Percentiles rank a stretch among this genome's conserved stretches.
Conservation (phyloP, 2,888 invertebrate genomes). For the Tetramorium bicarinatum region DNA sequence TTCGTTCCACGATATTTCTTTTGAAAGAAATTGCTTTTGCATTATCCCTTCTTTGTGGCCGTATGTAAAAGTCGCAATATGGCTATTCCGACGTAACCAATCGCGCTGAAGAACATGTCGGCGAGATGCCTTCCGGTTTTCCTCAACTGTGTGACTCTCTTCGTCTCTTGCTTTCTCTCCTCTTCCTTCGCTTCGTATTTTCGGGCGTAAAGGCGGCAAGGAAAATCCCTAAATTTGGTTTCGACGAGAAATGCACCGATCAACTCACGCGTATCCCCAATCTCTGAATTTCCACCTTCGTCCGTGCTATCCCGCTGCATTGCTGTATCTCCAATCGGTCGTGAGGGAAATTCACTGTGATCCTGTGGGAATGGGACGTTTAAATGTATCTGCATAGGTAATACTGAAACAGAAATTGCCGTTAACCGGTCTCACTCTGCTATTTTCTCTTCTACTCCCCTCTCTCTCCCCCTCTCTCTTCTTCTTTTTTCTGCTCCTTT, state of each 20-base stretch:
- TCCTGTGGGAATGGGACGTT: slow-evolving; percentile 19
- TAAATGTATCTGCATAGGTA: slow-evolving; percentile 45
- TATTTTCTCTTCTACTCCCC: not conserved
- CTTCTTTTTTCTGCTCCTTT: not conserved
- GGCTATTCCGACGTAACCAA: slow-evolving; percentile 30
- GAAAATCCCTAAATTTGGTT: slow-evolving; percentile 44
- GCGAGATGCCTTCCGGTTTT: slow-evolving; percentile 1
- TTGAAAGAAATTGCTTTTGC: slow-evolving; percentile 50
- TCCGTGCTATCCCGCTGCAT: not conserved
- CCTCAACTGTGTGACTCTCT: not conserved
- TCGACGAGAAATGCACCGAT: slow-evolving; percentile 4
- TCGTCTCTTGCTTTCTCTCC: not conserved
- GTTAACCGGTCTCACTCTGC: not conserved
- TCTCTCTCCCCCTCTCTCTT: not conserved
- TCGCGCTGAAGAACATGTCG: not conserved
- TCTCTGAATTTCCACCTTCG: slow-evolving; percentile 20
- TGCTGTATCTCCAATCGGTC: slow-evolving; percentile 34
- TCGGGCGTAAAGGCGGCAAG: not conserved
- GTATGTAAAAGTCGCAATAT: slow-evolving; percentile 36
- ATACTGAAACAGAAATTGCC: slow-evolving; percentile 25
- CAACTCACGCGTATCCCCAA: slow-evolving; percentile 1
- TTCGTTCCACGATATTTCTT: slow-evolving; percentile 40
- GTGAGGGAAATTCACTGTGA: slow-evolving; percentile 45
- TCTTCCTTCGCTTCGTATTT: not conserved
- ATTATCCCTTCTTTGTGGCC: slow-evolving; percentile 25